Evolutionary conservation across 2,113 vertebrate species (phyloP).

Genomic region (Brachionichthys hirsutus): DNA sequence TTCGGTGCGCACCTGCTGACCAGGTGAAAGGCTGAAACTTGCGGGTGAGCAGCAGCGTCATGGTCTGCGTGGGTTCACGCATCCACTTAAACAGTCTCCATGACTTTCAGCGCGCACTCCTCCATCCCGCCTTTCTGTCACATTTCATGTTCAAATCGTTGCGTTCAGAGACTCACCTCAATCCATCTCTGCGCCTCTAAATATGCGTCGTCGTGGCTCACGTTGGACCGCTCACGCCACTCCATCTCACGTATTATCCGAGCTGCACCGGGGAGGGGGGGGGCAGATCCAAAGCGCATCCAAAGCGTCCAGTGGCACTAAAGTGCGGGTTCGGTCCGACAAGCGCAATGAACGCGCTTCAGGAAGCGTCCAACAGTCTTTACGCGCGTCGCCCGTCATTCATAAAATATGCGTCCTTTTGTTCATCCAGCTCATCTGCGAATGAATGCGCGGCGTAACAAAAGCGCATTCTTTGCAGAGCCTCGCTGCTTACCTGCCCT

Average conservation of each 20-base stretch:
- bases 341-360: constrained; percentile 2
- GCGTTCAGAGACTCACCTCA: constrained; percentile 80
- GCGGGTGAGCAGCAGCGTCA: too few relatives aligned
- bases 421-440: constrained; percentile 25
- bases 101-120: too few relatives aligned
- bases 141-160: neutral
- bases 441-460: constrained; percentile 34
- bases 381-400: constrained; percentile 8
- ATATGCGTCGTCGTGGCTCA: constrained; percentile 79
- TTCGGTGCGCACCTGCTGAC: too few relatives aligned
- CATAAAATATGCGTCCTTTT: constrained; percentile 38
- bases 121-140: too few relatives aligned
- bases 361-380: neutral
- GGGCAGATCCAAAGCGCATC: neutral
- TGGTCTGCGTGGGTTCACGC: too few relatives aligned
- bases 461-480: constrained; percentile 12
- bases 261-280: constrained; percentile 8
- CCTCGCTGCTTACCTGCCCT: constrained; percentile 39
- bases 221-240: constrained; percentile 78
- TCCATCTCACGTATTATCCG: constrained; percentile 72
- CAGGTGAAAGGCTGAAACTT: too few relatives aligned
- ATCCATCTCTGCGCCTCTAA: constrained; percentile 87
- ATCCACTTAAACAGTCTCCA: too few relatives aligned
- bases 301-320: constrained; percentile 1
- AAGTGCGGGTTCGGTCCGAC: neutral